These are phyloP conservation scores for Drosophila arawakana DNA, from an alignment of 1,140 invertebrate species.

Conservation along the genomic window DNA sequence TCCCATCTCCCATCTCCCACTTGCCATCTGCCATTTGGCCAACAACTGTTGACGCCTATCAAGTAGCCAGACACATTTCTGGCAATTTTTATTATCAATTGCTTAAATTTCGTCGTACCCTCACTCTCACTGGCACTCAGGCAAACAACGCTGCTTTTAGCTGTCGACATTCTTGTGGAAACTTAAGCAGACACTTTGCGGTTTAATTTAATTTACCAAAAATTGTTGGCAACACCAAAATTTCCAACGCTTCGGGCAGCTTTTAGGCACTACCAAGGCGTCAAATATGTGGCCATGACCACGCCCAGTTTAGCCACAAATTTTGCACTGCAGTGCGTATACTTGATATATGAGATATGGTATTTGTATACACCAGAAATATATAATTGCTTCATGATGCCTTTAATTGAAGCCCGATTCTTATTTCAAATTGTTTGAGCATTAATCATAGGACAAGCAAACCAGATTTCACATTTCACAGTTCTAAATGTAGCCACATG, in stretches of 20 bases:
- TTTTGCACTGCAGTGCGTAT: conserved; percentile 10
- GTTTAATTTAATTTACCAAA: conserved; percentile 74
- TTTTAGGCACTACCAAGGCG: not conserved
- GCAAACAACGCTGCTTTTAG: not conserved
- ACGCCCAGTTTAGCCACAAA: conserved; percentile 28
- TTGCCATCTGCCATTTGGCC: not conserved
- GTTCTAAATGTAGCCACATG: not conserved
- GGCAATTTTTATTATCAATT: conserved; percentile 77
- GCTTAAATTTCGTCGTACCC: conserved; percentile 55
- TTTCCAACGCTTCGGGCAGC: conserved; percentile 29
- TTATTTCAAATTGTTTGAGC: conserved; percentile 75
- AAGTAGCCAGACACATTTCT: conserved; percentile 53
- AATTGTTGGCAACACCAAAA: conserved; percentile 44
- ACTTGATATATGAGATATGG: conserved; percentile 8
- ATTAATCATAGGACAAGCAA: conserved; percentile 77
- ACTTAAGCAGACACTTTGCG: conserved; percentile 79
- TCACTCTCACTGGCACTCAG: not conserved
- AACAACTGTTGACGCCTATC: conserved; percentile 68
- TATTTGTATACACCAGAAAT: not conserved
- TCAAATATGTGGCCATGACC: conserved; percentile 37
- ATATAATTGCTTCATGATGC: conserved; percentile 69
- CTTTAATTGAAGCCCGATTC: conserved; percentile 61
- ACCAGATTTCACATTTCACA: conserved; percentile 19
- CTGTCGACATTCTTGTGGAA: conserved; percentile 65
- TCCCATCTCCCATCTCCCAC: no score